Evolutionary conservation across 2,888 invertebrate species (phyloP).

Genomic region (Lobophora halterata): DNA sequence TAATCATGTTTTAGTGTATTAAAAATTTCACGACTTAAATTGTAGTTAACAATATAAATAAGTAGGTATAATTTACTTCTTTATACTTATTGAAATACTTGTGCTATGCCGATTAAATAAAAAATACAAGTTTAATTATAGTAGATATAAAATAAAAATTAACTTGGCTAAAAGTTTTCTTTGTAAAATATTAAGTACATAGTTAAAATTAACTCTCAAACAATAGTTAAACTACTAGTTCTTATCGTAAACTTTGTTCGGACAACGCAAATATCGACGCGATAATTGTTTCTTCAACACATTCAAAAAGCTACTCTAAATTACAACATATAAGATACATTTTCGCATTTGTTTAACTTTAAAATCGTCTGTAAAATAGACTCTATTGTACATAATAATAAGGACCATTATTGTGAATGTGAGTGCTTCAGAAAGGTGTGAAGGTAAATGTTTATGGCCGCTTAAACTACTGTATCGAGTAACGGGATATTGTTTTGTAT

Average conservation of each 20-base stretch:
- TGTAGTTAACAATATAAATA: too few species aligned
- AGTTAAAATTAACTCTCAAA: slow-evolving; percentile 32
- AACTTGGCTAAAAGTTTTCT: slow-evolving; percentile 15
- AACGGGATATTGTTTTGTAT: slow-evolving; percentile 32
- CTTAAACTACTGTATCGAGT: slow-evolving; percentile 28
- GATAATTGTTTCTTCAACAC: slow-evolving; percentile 10
- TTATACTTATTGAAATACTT: too few species aligned
- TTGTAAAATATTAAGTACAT: slow-evolving; percentile 14
- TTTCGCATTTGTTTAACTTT: background rate
- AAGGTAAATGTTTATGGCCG: slow-evolving; percentile 47
- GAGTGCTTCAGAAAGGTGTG: slow-evolving; percentile 41
- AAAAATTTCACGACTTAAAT: too few species aligned
- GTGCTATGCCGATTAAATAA: too few species aligned
- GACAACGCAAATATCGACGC: slow-evolving; percentile 23
- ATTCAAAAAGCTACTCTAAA: slow-evolving; percentile 8
- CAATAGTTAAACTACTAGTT: slow-evolving; percentile 27
- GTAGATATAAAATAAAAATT: slow-evolving; percentile 11
- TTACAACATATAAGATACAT: background rate
- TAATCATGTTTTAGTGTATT: too few species aligned
- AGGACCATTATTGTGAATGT: slow-evolving; percentile 33
- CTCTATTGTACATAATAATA: slow-evolving; percentile 24
- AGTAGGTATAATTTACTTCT: too few species aligned
- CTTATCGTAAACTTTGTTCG: slow-evolving; percentile 26
- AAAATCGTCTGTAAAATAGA: slow-evolving; percentile 28
- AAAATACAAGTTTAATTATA: too few species aligned